phyloP scores from a whole-genome alignment of 2,797 vertebrate genomes.

The Amazona ochrocephala region DNA sequence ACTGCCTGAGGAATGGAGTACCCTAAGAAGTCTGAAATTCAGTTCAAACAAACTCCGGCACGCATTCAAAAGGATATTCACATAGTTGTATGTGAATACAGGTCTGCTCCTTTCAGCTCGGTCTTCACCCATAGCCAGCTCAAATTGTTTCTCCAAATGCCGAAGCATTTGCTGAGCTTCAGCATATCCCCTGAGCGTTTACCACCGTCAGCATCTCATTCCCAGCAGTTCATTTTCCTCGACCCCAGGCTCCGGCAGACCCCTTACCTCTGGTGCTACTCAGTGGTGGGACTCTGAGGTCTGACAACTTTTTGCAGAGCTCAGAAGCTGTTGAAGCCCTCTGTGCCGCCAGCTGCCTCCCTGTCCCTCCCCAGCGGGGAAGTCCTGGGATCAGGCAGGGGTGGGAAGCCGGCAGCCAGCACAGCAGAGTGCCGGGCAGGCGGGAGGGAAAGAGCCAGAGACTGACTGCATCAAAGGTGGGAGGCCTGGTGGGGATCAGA shows the following conservation, averaged over 20 bases:
- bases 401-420: background rate
- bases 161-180: background rate
- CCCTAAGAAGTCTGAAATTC: background rate
- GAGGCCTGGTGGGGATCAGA: conserved; percentile 31
- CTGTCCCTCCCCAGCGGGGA: background rate
- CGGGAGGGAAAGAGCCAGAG: background rate
- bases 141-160: background rate
- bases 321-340: background rate
- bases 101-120: background rate
- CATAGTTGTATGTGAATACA: background rate
- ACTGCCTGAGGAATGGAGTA: background rate
- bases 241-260: conserved; percentile 4
- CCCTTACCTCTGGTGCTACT: conserved; percentile 47
- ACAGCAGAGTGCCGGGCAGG: background rate
- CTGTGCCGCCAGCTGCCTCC: background rate
- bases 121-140: background rate
- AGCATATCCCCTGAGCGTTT: background rate
- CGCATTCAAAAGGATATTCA: background rate
- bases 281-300: background rate
- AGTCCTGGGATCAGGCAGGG: background rate
- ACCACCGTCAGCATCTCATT: background rate
- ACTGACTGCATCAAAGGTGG: conserved; percentile 35
- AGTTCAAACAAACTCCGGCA: background rate
- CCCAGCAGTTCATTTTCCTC: background rate
- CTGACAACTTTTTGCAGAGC: conserved; percentile 27